Percentiles rank a stretch among this genome's conserved stretches.
Conservation (phyloP, 2,797 vertebrate genomes). For the Rhinichthys osculus region DNA sequence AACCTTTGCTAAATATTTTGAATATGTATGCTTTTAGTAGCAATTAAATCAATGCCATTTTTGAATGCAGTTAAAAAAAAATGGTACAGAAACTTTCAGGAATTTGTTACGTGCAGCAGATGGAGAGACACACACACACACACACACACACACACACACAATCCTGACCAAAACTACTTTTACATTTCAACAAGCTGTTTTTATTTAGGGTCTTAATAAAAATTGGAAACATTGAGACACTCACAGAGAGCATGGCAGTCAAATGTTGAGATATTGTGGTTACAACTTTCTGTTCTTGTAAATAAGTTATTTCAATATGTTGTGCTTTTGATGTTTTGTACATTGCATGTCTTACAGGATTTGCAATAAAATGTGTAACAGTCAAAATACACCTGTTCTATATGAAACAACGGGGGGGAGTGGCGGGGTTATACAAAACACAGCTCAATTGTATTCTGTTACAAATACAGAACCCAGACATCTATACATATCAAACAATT, state of each 20-base stretch:
- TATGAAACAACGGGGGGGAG: too few species aligned
- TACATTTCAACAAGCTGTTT: not conserved
- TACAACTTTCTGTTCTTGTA: conserved; percentile 9
- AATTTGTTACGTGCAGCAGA: conserved; percentile 6
- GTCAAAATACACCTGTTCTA: conserved; percentile 19
- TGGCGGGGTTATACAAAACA: not conserved
- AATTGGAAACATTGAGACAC: not conserved
- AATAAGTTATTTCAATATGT: not conserved
- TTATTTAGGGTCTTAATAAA: conserved; percentile 19
- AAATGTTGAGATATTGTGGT: not conserved
- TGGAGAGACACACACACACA: not conserved
- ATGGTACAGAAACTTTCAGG: not conserved
- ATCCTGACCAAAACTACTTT: not conserved
- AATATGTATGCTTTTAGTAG: not conserved
- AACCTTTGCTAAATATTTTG: not conserved
- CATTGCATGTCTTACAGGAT: not conserved
- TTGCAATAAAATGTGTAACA: conserved; percentile 37
- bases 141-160: not conserved
- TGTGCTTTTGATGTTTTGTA: conserved; percentile 34
- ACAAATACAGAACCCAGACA: not conserved
- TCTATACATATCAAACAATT: conserved; percentile 21
- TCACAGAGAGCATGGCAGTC: conserved; percentile 3
- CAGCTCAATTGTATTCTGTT: not conserved
- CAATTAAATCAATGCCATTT: not conserved
- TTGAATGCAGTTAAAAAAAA: not conserved